Evolutionary conservation across 2,797 vertebrate genomes (phyloP), one percentile per base, ranked within the genome.

Genomic region (Hydrocynus forskahlii): DNA sequence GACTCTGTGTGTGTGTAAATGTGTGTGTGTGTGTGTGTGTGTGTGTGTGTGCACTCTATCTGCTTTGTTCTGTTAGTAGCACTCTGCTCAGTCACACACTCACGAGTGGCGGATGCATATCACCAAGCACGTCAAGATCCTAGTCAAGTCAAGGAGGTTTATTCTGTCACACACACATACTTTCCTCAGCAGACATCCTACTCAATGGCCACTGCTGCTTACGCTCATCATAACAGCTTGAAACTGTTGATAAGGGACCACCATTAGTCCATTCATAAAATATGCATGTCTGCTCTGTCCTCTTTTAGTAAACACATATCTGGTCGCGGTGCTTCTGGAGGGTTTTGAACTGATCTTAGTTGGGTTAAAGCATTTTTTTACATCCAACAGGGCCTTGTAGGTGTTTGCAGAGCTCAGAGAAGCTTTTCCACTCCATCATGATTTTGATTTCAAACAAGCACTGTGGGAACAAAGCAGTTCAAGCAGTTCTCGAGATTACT

Each of bases 61-160:
- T 16, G 81, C 81, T 85, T 85, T 81, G 68, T 81, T 87, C 81
- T 85, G 85, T 86, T 80, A 83, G 76, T 79, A 69, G 72, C 35
- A 9, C 82, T 80, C 57, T 83, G 76, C 82, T 84, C 82, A 75
- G 68, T 83, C 81, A 57, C 74, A 75, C 8, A 79, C 48, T 59
- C 66, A 14, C 2, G 57, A 73, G 23, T 19, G 45, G 69, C 35
- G 68, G 81, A 69, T 77, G 82, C 81, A 79, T 83, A 84, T 86
- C 84, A 83, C 75, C 54, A 75, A 81, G 69, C 79, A 79, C 79
- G 64, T 80, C 78, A 82, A 83, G 85, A 3, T 29, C 3, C 29
- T 29, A 29, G 29, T 29, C 29, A 29, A 29, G 29, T 29, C 29
- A 29, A 29, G 29, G 29, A 29, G 29, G 29, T 29, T 29, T 29